Percentiles rank a stretch among this genome's conserved stretches.
Conservation (phyloP, 2,888 invertebrate genomes). For the Reticulitermes lucifugus region DNA sequence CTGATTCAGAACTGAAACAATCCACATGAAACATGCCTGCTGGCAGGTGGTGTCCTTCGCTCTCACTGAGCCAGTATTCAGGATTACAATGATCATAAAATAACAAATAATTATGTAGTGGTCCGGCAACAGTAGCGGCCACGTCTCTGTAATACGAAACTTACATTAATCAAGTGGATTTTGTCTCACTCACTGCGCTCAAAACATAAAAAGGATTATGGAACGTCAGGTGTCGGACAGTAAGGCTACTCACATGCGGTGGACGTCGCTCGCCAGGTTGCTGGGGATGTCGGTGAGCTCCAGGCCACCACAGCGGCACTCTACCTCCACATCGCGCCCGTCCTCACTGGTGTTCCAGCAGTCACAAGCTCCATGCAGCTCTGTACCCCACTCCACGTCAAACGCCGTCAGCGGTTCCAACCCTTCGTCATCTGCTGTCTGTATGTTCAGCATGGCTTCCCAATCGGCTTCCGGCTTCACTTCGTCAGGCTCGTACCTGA, state of each 20-base stretch:
- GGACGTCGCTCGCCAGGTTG: constrained; percentile 47
- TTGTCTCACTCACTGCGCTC: background rate
- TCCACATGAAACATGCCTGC: too few relatives aligned
- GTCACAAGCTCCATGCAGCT: constrained; percentile 40
- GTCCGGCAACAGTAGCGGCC: too few relatives aligned
- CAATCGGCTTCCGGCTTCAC: background rate
- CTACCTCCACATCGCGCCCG: constrained; percentile 51
- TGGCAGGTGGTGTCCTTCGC: too few relatives aligned
- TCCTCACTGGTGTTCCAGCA: constrained; percentile 47
- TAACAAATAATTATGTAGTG: too few relatives aligned
- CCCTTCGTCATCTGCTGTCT: background rate
- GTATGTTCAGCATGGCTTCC: constrained; percentile 34
- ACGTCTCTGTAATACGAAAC: too few relatives aligned
- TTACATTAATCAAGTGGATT: too few relatives aligned
- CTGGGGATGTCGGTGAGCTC: constrained; percentile 47
- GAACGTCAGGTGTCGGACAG: too few relatives aligned
- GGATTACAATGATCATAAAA: too few relatives aligned
- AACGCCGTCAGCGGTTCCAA: background rate
- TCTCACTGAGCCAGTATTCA: too few relatives aligned
- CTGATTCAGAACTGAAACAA: too few relatives aligned
- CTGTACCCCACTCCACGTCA: background rate
- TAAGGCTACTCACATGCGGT: constrained; percentile 51
- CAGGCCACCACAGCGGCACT: constrained; percentile 50
- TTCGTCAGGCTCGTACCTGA: background rate
- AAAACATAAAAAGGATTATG: background rate